Evolutionary conservation across 2,888 invertebrate species (phyloP).

Genomic region (Macropis europaea): DNA sequence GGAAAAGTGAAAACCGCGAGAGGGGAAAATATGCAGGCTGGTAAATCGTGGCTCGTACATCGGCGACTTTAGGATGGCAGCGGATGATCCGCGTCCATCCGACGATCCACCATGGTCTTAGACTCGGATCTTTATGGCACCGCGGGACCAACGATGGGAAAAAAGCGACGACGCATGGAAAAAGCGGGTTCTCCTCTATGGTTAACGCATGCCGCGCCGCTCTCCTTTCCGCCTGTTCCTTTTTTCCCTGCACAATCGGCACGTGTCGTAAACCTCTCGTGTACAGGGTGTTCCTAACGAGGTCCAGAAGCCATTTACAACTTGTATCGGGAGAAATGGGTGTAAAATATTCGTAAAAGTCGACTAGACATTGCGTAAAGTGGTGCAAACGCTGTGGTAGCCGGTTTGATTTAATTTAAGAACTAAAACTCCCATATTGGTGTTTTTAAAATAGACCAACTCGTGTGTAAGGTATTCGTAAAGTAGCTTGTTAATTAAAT

Average conservation of each 20-base stretch:
- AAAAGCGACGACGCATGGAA: slow-evolving; percentile 8
- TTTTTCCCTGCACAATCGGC: slow-evolving; percentile 13
- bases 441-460: too few species aligned
- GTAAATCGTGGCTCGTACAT: slow-evolving; percentile 35
- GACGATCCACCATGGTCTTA: slow-evolving; percentile 12
- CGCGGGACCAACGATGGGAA: not conserved
- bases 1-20: not conserved
- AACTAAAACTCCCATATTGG: too few species aligned
- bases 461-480: too few species aligned
- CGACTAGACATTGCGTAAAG: slow-evolving; percentile 3
- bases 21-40: not conserved
- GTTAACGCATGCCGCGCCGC: slow-evolving; percentile 15
- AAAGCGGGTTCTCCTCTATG: not conserved
- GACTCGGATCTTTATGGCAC: slow-evolving; percentile 38
- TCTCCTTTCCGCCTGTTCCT: slow-evolving; percentile 34
- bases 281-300: not conserved
- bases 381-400: too few species aligned
- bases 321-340: too few species aligned
- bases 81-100: not conserved
- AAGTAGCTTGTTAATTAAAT: too few species aligned
- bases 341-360: not conserved
- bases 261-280: not conserved
- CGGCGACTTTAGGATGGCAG: slow-evolving; percentile 40
- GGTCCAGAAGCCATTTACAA: slow-evolving; percentile 1
- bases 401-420: too few species aligned